A percentile compares a stretch with the other conserved stretches of the same genome.
Conservation (phyloP, 2,797 vertebrate species). For the Sebastes itinus region DNA sequence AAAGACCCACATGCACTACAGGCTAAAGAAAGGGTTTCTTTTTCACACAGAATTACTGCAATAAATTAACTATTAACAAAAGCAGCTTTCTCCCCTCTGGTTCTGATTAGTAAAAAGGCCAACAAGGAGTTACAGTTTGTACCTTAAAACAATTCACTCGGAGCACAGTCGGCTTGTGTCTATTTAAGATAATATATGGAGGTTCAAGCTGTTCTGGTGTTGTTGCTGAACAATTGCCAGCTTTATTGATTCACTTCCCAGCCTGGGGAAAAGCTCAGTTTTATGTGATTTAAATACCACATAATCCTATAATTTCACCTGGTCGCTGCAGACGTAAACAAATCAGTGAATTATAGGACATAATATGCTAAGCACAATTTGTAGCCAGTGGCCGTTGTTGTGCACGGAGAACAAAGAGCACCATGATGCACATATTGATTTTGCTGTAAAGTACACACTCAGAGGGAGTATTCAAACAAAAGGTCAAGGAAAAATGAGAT, state of each 20-base stretch:
- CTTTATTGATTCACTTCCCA: conserved; percentile 45
- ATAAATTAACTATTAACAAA: not conserved
- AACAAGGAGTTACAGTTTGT: conserved; percentile 2
- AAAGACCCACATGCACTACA: too few species aligned
- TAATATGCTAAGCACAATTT: conserved; percentile 30
- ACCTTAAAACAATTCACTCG: conserved; percentile 18
- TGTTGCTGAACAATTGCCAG: conserved; percentile 31
- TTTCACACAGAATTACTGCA: not conserved
- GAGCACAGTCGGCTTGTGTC: conserved; percentile 2
- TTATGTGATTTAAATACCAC: conserved; percentile 37
- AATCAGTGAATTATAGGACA: conserved; percentile 20
- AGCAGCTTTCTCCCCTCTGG: not conserved
- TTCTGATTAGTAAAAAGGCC: conserved; percentile 24
- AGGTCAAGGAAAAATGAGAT: conserved; percentile 73
- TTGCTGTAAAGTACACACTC: conserved; percentile 62
- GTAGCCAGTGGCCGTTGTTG: conserved; percentile 53
- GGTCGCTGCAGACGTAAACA: conserved; percentile 31
- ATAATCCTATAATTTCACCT: conserved; percentile 32
- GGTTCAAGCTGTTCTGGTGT: conserved; percentile 3
- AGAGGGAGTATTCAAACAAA: conserved; percentile 67
- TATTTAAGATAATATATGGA: conserved; percentile 22
- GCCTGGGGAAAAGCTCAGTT: conserved; percentile 25
- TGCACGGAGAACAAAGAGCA: conserved; percentile 43
- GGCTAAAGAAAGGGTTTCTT: not conserved
- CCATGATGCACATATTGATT: conserved; percentile 72